Evolutionary conservation across 2,797 vertebrate species (phyloP), one percentile per base, ranked within the genome.

Genomic region (Macropodus opercularis): DNA sequence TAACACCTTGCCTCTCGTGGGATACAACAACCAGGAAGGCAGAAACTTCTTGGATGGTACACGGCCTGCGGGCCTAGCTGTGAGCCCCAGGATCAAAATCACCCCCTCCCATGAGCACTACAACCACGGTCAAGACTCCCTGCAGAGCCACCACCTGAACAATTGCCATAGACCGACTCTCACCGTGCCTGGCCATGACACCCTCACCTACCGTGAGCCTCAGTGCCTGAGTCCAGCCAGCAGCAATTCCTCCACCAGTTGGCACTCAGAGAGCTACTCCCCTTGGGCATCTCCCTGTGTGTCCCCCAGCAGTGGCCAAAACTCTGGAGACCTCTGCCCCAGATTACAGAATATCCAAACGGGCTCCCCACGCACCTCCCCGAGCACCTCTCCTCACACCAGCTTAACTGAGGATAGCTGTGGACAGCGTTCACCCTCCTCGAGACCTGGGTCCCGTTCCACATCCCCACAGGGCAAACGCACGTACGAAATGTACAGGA

Each of bases 231-330:
- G 98, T 85, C 98, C 98, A 1, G 96, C 95, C 90, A 98, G 96
- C 92, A 98, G 97, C 87, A 97, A 96, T 87, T 99, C 98, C 63
- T 99, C 98, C 87, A 93, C 97, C 93, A 98, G 96, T 92, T 99
- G 97, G 94, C 94, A 98, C 90, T 99, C 98, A 32, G 97, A 99
- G 92, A 96, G 84, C 87, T 95, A 95, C 87, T 99, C 98, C 75
- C 98, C 98, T 81, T 98, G 94, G 92, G 94, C 96, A 1, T 99
- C 98, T 43, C 98, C 97, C 57, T 99, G 98, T 36, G 96, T 99
- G 87, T 99, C 98, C 72, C 97, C 97, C 82, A 95, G 96, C 91
- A 95, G 93, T 67, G 95, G 92, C 70, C 92, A 93, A 62, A 94
- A 93, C 81, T 86, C 94, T 39, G 95, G 95, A 79, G 96, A 99